phyloP scores from a whole-genome alignment of 2,888 invertebrate species.

The Cataglyphis rosenhaueri region DNA sequence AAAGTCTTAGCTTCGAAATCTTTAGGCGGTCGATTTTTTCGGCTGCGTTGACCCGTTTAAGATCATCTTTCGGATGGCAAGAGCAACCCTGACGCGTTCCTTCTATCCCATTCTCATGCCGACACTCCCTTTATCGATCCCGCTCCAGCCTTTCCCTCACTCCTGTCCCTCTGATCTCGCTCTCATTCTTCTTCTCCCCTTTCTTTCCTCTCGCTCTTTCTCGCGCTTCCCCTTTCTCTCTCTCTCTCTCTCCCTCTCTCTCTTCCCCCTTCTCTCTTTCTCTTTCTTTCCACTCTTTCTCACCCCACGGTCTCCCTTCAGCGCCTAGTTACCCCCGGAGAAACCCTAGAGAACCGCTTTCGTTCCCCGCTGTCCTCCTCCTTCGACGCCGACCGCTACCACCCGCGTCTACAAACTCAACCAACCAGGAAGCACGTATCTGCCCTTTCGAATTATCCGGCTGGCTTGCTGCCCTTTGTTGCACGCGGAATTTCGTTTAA shows the following conservation, averaged over 20 bases:
- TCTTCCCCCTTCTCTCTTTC: constrained; percentile 9
- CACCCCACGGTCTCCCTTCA: constrained; percentile 59
- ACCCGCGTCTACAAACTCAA: constrained; percentile 70
- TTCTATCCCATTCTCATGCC: constrained; percentile 78
- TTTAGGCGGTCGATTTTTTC: constrained; percentile 43
- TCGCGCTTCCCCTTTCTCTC: constrained; percentile 35
- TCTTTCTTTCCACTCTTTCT: constrained; percentile 44
- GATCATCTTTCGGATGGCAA: constrained; percentile 74
- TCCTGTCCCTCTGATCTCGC: constrained; percentile 55
- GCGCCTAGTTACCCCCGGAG: constrained; percentile 78
- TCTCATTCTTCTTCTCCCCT: constrained; percentile 56
- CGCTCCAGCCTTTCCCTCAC: constrained; percentile 70
- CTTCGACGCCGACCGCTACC: constrained; percentile 65
- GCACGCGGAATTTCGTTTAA: constrained; percentile 77
- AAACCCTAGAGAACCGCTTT: constrained; percentile 73
- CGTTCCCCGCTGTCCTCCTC: constrained; percentile 68
- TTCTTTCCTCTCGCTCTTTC: constrained; percentile 49
- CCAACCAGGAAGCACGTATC: constrained; percentile 78
- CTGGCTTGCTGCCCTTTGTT: constrained; percentile 77
- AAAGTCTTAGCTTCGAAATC: background rate
- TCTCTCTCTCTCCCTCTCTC: constrained; percentile 12
- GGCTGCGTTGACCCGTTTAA: constrained; percentile 67
- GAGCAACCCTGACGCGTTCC: constrained; percentile 72
- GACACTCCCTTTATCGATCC: constrained; percentile 85
- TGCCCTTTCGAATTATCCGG: constrained; percentile 77